Evolutionary conservation across 2,888 invertebrate genomes (phyloP), one percentile per base, ranked within the genome.

Genomic region (Drosophila mimetica): DNA sequence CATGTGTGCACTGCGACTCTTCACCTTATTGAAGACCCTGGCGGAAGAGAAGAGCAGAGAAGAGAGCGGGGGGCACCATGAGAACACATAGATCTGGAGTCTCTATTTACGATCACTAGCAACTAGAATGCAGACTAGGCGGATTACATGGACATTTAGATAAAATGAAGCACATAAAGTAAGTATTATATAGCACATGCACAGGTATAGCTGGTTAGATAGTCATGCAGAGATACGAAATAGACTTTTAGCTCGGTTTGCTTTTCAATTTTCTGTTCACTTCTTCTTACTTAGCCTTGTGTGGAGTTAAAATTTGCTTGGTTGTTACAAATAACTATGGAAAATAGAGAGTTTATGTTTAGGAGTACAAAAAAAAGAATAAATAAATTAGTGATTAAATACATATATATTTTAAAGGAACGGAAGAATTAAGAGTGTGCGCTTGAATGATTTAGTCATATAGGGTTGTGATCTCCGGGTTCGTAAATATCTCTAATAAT

Each of bases 1-100:
- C 99, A 99, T 99, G 93, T 99, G 99, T 79, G 99, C 99, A 93
- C 98, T 99, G 93, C 99, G 96, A 94, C 98, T 99, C 94, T 98
- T 98, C 91, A 98, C 97, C 94, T 98, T 98, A 93, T 95, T 96
- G 94, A 98, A 98, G 92, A 98, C 96, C 94, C 98, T 98, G 95
- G 86, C 94, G 22, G 16, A 47, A 9, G 51, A 36, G 30, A 22
- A 39, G 14, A 30, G 60, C 11, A 58, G 42, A 39, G 50, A 25
- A 50, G 11, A 41, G 25, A 50, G 11, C 36, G 25, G 3, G 25
- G 71, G 18, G 37, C 14, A 37, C 53, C 53, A 82, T 85, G 52
- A 72, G 72, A 71, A 54, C 6, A 51, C 34, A 36, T 11, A 47
- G 20, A 3, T 14, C 32, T 30, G 6, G 6, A 28, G 22, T 2